These are phyloP conservation scores for Abscondita cerata DNA, from an alignment of 2,888 invertebrate genomes.

Conservation along the genomic window DNA sequence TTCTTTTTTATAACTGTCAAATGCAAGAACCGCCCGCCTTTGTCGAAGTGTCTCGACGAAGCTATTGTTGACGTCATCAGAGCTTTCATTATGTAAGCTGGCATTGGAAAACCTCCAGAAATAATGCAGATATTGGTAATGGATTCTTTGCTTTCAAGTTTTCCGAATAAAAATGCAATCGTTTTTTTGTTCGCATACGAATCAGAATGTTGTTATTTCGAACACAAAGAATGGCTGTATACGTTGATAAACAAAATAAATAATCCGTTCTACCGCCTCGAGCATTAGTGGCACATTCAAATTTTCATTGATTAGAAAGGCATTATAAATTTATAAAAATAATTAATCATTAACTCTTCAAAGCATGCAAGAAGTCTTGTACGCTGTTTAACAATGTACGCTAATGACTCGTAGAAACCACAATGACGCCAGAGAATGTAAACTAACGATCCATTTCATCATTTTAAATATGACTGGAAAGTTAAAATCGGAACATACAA, in stretches of 20 bases:
- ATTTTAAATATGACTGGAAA: conserved; percentile 42
- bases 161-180: conserved; percentile 52
- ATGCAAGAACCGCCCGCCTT: conserved; percentile 52
- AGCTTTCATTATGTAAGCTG: conserved; percentile 59
- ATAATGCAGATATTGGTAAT: conserved; percentile 59
- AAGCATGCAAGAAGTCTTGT: conserved; percentile 49
- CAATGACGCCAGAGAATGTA: conserved; percentile 55
- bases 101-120: conserved; percentile 55
- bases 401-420: conserved; percentile 56
- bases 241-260: neutral
- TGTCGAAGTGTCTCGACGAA: conserved; percentile 55
- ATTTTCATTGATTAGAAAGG: conserved; percentile 56
- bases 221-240: neutral
- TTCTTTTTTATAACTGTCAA: conserved; percentile 58
- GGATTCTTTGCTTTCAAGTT: conserved; percentile 55
- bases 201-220: conserved; percentile 2
- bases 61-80: conserved; percentile 55
- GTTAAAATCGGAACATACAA: conserved; percentile 16
- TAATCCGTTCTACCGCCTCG: conserved; percentile 34
- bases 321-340: conserved; percentile 54
- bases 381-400: conserved; percentile 51
- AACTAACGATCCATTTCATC: conserved; percentile 59
- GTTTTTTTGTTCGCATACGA: conserved; percentile 44
- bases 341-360: conserved; percentile 57
- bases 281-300: conserved; percentile 48